Conservation (phyloP, 2,888 invertebrate genomes). For the Abrostola tripartita region DNA sequence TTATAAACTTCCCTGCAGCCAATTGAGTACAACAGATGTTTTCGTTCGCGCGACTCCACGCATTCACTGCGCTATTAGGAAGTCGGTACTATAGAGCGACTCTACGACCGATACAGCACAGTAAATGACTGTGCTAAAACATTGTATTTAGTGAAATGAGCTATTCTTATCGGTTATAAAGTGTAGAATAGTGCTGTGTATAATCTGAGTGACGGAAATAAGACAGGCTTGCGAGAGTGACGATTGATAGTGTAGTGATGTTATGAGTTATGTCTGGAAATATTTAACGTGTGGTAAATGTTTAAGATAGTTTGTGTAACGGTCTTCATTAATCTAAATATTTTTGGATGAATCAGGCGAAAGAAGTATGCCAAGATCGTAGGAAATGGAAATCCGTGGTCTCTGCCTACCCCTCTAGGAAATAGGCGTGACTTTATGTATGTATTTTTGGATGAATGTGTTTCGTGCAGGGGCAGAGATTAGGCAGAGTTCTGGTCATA, state of each 20-base stretch:
- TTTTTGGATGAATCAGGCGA: no score
- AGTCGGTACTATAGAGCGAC: not conserved
- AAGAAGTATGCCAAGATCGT: no score
- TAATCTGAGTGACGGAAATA: not conserved
- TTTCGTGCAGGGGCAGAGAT: no score
- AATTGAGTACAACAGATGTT: slow-evolving; percentile 76
- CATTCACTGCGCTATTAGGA: slow-evolving; percentile 6
- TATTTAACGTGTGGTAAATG: not conserved
- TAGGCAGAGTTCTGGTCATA: no score
- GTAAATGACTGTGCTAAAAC: slow-evolving; percentile 15
- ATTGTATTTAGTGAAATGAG: not conserved
- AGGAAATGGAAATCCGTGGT: no score
- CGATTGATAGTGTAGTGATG: slow-evolving; percentile 1
- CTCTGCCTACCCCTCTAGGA: no score
- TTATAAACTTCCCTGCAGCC: slow-evolving; percentile 71
- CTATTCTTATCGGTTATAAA: slow-evolving; percentile 5
- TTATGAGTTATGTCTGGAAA: not conserved
- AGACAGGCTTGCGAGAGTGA: not conserved
- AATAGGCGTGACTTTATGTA: no score
- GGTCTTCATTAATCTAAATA: no score
- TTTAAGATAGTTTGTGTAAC: no score
- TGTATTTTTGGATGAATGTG: no score
- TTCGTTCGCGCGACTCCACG: slow-evolving; percentile 55
- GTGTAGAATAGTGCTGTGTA: not conserved
- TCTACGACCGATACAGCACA: no score